A percentile compares a stretch with the other conserved stretches of the same genome.
These are phyloP conservation scores for Saccostrea echinata DNA, from an alignment of 1,140 invertebrate genomes.

Conservation along the genomic window DNA sequence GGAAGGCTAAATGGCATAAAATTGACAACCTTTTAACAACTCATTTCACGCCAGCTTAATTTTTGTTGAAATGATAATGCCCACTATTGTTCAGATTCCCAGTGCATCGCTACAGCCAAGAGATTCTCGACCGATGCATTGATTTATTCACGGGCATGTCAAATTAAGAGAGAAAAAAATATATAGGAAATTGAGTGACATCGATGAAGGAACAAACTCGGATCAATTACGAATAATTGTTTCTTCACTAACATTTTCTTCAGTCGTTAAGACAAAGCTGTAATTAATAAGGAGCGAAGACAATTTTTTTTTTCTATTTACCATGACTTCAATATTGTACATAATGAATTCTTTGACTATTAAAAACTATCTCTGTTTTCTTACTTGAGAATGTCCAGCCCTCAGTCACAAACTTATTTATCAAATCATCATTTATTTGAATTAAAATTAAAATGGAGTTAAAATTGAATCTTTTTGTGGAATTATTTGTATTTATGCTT, in stretches of 20 bases:
- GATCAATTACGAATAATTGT: constrained; percentile 6
- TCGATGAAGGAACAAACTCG: neutral
- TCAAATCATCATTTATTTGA: too few species aligned
- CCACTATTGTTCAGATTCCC: neutral
- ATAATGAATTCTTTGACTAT: too few species aligned
- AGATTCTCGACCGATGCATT: neutral
- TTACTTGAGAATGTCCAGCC: too few species aligned
- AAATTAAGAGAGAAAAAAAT: neutral
- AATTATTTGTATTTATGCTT: too few species aligned
- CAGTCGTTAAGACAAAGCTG: neutral
- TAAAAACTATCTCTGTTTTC: too few species aligned
- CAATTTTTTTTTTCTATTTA: too few species aligned
- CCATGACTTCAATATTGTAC: too few species aligned
- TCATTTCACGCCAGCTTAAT: constrained; percentile 41
- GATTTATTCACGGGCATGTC: constrained; percentile 30
- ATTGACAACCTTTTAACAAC: constrained; percentile 40
- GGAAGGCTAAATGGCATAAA: constrained; percentile 27
- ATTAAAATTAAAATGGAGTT: too few species aligned
- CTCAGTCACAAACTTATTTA: too few species aligned
- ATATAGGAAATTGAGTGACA: constrained; percentile 10
- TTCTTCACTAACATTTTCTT: neutral
- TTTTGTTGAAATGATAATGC: constrained; percentile 26
- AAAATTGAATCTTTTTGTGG: too few species aligned
- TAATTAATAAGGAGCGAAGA: neutral
- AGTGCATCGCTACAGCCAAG: neutral